Base-by-base conservation (phyloP, 2,797 vertebrate species). In the Oryzias dopingdopingensis region DNA sequence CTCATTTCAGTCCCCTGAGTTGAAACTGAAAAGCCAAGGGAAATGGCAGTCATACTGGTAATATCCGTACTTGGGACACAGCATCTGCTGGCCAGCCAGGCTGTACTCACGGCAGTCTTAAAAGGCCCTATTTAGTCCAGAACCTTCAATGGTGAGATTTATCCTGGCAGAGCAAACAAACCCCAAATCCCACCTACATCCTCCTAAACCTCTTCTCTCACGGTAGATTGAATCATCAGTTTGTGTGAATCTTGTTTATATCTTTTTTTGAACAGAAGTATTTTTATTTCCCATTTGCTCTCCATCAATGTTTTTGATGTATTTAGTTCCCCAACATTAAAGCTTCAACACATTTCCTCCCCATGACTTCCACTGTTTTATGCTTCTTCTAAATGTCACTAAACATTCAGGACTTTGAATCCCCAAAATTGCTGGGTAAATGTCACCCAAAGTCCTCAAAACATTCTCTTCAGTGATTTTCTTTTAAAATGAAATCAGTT, bases 21-120 rank as follows among this genome's bases (percentile, higher is more conserved):
- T 80, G 49, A 56, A 83, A 72, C 89, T 88, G 77, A 89, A 89
- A 88, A 74, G 60, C 72, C 62, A 62, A 69, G 71, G 85, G 87
- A 88, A 89, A 89, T 88, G 83, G 79, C 83, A 80, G 69, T 79
- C 77, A 59, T 74, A 71, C 78, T 78, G 77, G 65, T 86, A 86
- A 90, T 88, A 88, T 89, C 89, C 85, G 82, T 79, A 84, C 51
- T 26, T 15, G 61, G 70, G 81, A 85, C 72, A 53, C 58, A 77
- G 72, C 87, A 90, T 90, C 83, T 89, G 89, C 76, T 63, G 78
- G 59, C 85, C 88, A 88, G 85, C 74, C 80, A 70, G 59, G 64
- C 57, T 62, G 56, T 60, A 59, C 13, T 49, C 80, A 85, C 76
- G 74, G 66, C 77, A 87, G 70, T 81, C 72, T 58, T 40, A 52